Conservation (phyloP, 2,888 invertebrate species). For the Temnothorax unifasciatus region DNA sequence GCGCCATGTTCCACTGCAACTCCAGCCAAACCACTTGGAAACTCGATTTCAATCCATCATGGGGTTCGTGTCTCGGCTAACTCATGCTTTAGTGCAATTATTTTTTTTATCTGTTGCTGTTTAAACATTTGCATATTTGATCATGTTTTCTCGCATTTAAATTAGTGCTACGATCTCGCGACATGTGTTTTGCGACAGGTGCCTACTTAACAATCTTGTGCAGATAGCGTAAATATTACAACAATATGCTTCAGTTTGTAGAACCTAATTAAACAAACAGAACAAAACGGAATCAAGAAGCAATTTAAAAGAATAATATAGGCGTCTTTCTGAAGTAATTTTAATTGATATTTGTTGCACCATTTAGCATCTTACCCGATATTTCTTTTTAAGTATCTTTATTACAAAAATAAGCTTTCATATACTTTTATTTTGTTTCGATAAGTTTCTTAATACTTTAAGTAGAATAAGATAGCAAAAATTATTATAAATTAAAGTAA, state of each 20-base stretch:
- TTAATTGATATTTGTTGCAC: neutral
- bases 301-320: neutral
- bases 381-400: neutral
- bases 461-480: neutral
- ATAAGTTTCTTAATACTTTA: neutral
- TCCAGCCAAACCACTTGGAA: constrained; percentile 60
- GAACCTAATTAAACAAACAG: neutral
- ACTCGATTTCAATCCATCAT: constrained; percentile 48
- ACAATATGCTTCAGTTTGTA: neutral
- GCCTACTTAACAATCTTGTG: neutral
- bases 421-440: neutral
- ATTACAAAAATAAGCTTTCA: neutral
- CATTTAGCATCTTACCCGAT: neutral
- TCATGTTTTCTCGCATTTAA: neutral
- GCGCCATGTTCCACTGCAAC: constrained; percentile 47
- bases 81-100: constrained; percentile 47
- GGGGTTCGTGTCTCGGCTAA: constrained; percentile 73
- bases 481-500: constrained; percentile 1
- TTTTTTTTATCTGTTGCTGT: constrained; percentile 68
- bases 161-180: neutral
- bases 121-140: constrained; percentile 34
- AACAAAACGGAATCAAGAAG: neutral
- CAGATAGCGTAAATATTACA: neutral
- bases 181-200: neutral
- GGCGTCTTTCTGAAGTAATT: neutral